These are phyloP conservation scores for Oedothorax gibbosus DNA, from an alignment of 1,140 invertebrate genomes.

Conservation along the genomic window DNA sequence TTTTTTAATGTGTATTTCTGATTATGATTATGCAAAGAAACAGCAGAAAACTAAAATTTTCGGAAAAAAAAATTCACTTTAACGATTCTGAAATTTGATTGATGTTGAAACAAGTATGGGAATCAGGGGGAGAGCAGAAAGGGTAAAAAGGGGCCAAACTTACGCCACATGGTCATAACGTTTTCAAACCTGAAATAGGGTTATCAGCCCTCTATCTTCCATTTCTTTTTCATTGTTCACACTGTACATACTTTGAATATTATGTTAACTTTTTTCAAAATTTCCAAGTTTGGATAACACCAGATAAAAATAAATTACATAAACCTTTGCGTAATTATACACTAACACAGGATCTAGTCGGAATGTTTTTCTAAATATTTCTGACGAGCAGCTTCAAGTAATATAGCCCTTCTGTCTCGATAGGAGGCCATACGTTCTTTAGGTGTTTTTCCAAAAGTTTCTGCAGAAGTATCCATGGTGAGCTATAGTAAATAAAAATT, in stretches of 20 bases:
- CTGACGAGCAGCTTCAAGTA: slow-evolving; percentile 30
- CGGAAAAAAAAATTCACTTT: too few species aligned
- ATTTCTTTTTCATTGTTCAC: too few species aligned
- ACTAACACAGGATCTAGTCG: not conserved
- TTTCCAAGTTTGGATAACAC: not conserved
- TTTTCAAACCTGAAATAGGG: too few species aligned
- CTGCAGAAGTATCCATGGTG: slow-evolving; percentile 39
- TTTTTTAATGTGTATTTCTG: too few species aligned
- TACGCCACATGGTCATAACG: too few species aligned
- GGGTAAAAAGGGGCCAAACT: too few species aligned
- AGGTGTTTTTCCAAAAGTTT: slow-evolving; percentile 53
- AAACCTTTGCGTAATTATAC: not conserved
- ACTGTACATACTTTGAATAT: slow-evolving; percentile 17
- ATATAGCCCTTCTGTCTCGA: slow-evolving; percentile 37
- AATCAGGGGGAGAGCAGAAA: too few species aligned
- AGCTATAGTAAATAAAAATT: slow-evolving; percentile 7
- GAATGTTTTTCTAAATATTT: slow-evolving; percentile 45
- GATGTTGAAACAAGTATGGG: too few species aligned
- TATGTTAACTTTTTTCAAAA: not conserved
- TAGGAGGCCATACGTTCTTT: slow-evolving; percentile 53
- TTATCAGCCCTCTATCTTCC: too few species aligned
- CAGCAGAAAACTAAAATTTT: too few species aligned
- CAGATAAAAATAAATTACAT: not conserved
- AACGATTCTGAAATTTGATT: too few species aligned
- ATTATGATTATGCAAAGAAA: too few species aligned